Evolutionary conservation across 2,797 vertebrate species (phyloP), one percentile per base, ranked within the genome.

Genomic region (Scarus forsteni): DNA sequence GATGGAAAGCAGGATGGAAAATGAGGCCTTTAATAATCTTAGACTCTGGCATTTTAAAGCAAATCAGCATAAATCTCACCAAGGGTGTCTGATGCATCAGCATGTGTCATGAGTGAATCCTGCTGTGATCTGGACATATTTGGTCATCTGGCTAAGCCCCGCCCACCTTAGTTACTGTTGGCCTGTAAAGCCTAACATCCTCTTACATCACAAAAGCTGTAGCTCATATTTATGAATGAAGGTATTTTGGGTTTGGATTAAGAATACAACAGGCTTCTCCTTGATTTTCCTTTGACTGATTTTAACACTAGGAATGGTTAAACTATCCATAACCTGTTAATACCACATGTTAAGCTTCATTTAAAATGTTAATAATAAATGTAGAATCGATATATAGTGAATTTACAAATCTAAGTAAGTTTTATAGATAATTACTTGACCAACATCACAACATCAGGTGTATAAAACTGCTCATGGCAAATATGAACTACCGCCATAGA

Each of bases 151-250:
- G 52, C 7, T 15, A 44, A 68, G 56, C 36, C 9, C 36, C 10
- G 3, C 36, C 57, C 19, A 12, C n/a, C 15, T 64, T n/a, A 35
- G 12, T 59, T 43, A 39, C 46, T 52, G 40, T 45, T 65, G n/a
- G n/a, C n/a, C n/a, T n/a, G 58, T 10, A 16, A 14, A 16, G 27
- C 8, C 48, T 61, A 39, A 19, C 0, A 2, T 38, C 53, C 8
- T 49, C 5, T 6, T 9, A 18, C 3, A 44, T 10, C 16, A 38
- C 7, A 35, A 40, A 9, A 5, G 6, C 50, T 51, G 4, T 10
- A 9, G 27, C 27, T 27, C 27, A 27, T 27, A 27, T 27, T 27
- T 27, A 2, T 27, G 4, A 27, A 27, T 27, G 27, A 27, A 7
- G 7, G 45, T 44, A n/a, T 4, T 3, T 42, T 51, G 6, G 56